A percentile compares a stretch with the other conserved stretches of the same genome.
Conservation (phyloP, 2,888 invertebrate genomes). For the Pammene aurita region DNA sequence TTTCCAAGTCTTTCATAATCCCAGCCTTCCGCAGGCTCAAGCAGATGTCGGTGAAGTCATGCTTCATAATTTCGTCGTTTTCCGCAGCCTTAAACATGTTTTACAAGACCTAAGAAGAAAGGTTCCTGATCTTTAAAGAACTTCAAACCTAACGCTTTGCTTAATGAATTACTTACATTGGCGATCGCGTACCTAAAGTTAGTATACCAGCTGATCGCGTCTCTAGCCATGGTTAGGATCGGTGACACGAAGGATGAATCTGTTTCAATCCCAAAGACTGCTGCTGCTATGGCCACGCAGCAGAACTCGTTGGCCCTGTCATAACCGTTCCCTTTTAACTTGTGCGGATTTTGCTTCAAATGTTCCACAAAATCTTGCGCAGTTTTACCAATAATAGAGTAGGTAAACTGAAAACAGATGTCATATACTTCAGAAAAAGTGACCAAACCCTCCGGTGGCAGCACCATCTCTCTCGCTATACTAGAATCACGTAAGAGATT, state of each 20-base stretch:
- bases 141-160: slow-evolving; percentile 52
- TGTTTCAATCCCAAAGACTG: slow-evolving; percentile 68
- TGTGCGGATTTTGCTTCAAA: slow-evolving; percentile 54
- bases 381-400: slow-evolving; percentile 63
- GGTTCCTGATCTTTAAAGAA: slow-evolving; percentile 58
- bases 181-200: slow-evolving; percentile 54
- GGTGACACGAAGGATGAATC: slow-evolving; percentile 64
- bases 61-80: slow-evolving; percentile 54
- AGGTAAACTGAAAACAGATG: too few species aligned
- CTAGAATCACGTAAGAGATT: too few species aligned
- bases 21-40: slow-evolving; percentile 62
- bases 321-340: slow-evolving; percentile 48
- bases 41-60: slow-evolving; percentile 67
- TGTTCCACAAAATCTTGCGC: slow-evolving; percentile 60
- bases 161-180: slow-evolving; percentile 45
- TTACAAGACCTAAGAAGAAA: slow-evolving; percentile 62
- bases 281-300: slow-evolving; percentile 60
- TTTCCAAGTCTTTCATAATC: slow-evolving; percentile 54
- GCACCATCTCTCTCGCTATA: too few species aligned
- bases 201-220: slow-evolving; percentile 46
- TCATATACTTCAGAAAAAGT: too few species aligned
- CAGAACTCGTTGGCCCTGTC: slow-evolving; percentile 54
- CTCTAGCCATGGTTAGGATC: slow-evolving; percentile 54
- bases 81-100: slow-evolving; percentile 58
- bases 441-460: too few species aligned